A percentile compares a stretch with the other conserved stretches of the same genome.
Conservation (phyloP, 2,888 invertebrate genomes). For the Mimumesa dahlbomi region DNA sequence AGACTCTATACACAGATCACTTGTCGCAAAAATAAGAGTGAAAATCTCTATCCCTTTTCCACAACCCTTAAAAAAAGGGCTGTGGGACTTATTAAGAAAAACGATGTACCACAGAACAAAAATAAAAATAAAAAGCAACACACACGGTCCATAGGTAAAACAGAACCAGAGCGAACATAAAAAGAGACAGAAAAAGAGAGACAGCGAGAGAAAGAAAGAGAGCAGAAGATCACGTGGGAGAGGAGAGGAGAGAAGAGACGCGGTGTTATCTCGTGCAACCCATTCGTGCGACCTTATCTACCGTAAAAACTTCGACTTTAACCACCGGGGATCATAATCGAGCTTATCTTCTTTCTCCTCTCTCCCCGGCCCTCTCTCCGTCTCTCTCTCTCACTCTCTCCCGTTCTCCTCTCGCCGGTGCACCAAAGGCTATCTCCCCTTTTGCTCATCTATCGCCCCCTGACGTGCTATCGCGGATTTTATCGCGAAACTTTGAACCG, state of each 20-base stretch:
- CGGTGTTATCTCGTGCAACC: slow-evolving; percentile 66
- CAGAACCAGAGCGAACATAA: slow-evolving; percentile 12
- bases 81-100: slow-evolving; percentile 58
- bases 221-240: slow-evolving; percentile 35
- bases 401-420: slow-evolving; percentile 35
- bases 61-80: slow-evolving; percentile 23
- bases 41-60: slow-evolving; percentile 16
- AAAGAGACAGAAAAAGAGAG: slow-evolving; percentile 17
- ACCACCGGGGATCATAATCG: slow-evolving; percentile 79
- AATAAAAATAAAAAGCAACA: slow-evolving; percentile 36
- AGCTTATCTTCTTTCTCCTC: slow-evolving; percentile 64
- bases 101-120: slow-evolving; percentile 37
- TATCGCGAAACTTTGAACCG: slow-evolving; percentile 70
- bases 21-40: slow-evolving; percentile 32
- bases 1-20: slow-evolving; percentile 19
- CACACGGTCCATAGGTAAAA: slow-evolving; percentile 5
- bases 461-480: slow-evolving; percentile 62
- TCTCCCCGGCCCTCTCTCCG: slow-evolving; percentile 28
- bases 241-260: slow-evolving; percentile 38
- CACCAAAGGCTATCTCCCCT: slow-evolving; percentile 64
- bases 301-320: slow-evolving; percentile 78
- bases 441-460: slow-evolving; percentile 63
- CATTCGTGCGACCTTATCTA: slow-evolving; percentile 72
- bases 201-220: slow-evolving; percentile 30
- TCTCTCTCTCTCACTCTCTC: slow-evolving; percentile 21